Evolutionary conservation across 2,113 vertebrate species (phyloP), one percentile per base, ranked within the genome.

Genomic region (Oncorhynchus keta): DNA sequence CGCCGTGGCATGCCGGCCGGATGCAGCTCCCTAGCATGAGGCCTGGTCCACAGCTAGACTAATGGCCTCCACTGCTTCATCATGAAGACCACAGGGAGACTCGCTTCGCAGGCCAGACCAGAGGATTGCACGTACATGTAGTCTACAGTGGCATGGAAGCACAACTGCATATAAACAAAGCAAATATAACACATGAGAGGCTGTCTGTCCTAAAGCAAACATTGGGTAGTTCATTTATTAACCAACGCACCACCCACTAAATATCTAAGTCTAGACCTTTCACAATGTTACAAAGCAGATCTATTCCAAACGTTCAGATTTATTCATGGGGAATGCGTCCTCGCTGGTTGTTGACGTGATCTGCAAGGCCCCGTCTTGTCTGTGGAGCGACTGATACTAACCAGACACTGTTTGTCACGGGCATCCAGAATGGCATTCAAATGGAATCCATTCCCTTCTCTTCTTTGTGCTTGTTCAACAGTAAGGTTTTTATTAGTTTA

Each of bases 351-450:
- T 70, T 70, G 69, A 51, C 45, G 48, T 22, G 4, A 48, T 61
- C 5, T 1, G 26, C 30, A 8, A 32, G 62, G 59, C 62, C 30
- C 72, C 1, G 24, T 77, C 76, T 75, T 18, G 18, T 75, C 62
- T 55, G 39, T 28, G 71, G 62, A 30, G 78, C 13, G 6, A 66
- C 61, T 75, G 76, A 83, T 72, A 77, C 6, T 61, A 11, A 76
- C 67, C 84, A 90, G 83, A 72, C 30, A 0, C 3, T 59, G 75
- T 80, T 83, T 28, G 68, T 76, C n/a, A 0, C 22, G 67, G 26
- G 68, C 12, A 55, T 73, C 14, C 61, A 66, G 65, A 16, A 12
- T 30, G 57, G 22, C 59, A 76, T 62, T 81, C 4, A 0, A 49
- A 20, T 39, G 72, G 61, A 72, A 77, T 64, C 72, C 45, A 22